Evolutionary conservation across 2,888 invertebrate genomes (phyloP).

Genomic region (Drosophila demipolita): DNA sequence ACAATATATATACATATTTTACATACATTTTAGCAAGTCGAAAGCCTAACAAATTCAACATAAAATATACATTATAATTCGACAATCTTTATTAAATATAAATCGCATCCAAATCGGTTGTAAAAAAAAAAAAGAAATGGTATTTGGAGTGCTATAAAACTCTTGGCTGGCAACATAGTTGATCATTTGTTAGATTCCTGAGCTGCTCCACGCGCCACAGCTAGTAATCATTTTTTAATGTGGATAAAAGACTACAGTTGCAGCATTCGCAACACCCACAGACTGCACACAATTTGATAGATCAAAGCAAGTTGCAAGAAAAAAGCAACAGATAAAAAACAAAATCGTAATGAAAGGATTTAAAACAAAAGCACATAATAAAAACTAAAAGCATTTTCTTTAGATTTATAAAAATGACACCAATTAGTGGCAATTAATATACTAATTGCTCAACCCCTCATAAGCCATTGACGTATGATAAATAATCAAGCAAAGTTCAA

Average conservation of each 20-base stretch:
- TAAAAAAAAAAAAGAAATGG: not conserved
- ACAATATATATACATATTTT: too few species aligned
- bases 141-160: not conserved
- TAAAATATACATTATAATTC: not conserved
- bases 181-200: not conserved
- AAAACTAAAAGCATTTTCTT: not conserved
- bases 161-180: not conserved
- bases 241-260: not conserved
- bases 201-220: not conserved
- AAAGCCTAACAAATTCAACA: too few species aligned
- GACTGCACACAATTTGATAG: not conserved
- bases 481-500: not conserved
- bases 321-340: not conserved
- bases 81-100: not conserved
- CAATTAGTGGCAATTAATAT: not conserved
- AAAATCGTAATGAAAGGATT: not conserved
- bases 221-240: not conserved
- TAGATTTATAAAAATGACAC: not conserved
- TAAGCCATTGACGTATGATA: not conserved
- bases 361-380: not conserved
- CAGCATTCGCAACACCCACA: not conserved
- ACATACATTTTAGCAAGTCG: too few species aligned
- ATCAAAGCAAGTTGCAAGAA: not conserved
- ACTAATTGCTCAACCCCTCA: not conserved
- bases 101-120: not conserved